Base-by-base conservation (phyloP, 2,888 invertebrate species). In the Euzetes globulus region DNA sequence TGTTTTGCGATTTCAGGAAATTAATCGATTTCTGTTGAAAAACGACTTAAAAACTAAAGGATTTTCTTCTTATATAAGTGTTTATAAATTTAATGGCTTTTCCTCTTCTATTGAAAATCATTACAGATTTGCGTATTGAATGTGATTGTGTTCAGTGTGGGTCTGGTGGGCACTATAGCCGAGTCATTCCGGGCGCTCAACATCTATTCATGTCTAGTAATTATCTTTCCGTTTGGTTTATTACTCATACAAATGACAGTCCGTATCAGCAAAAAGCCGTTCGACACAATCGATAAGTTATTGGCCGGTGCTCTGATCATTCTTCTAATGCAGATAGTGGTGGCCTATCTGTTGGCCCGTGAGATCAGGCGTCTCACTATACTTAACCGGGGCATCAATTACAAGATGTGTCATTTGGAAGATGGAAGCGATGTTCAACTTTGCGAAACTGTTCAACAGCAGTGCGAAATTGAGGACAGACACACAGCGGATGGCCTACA, bases 161-260 rank as follows among this genome's bases (percentile, higher is more conserved):
- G 74, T 29, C 70, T 74, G n/a, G 74, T 74, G 17, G 74, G 74
- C 25, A 74, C 74, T 17, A 74, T 74, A 13, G 74, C 74, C 29
- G 74, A 74, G 50, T 74, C 74, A 25, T 70, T 70, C n/a, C 70
- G 70, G 4, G 74, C 74, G 37, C 70, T 74, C 13, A 60, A 70
- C 52, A 70, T 70, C 9, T 74, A 74, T 19, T 70, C 74, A 27
- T 74, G 74, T 74, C 22, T 74, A 19, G 52, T 74, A 3, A 74
- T 74, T 15, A 29, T 74, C 33, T 74, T 74, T 74, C 74, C 74
- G 29, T 65, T 65, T 19, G 65, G 65, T 19, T 37, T 65, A 37
- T n/a, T 65, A 19, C 19, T 65, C 15, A 65, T 65, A n/a, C 65
- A 65, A 37, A 65, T 65, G 37, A 65, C 65, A n/a, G n/a, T 65